phyloP scores from a whole-genome alignment of 1,140 invertebrate genomes.

The Bombus fervidus region DNA sequence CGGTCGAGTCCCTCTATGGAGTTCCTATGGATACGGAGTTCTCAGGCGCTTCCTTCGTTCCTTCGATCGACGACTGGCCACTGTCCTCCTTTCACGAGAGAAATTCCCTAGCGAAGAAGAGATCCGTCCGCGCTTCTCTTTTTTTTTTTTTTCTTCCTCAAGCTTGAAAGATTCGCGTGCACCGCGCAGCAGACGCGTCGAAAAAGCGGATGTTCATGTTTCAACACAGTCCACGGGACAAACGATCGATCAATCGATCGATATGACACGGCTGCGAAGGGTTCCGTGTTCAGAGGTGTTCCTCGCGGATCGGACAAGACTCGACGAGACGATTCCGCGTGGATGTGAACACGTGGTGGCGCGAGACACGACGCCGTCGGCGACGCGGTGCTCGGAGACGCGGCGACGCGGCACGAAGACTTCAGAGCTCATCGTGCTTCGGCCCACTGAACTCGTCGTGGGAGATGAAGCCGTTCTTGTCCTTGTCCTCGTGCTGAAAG shows the following conservation, averaged over 20 bases:
- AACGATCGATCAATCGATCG: conserved; percentile 44
- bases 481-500: conserved; percentile 97
- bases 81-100: not conserved
- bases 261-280: not conserved
- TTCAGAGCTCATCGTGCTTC: conserved; percentile 97
- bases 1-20: not conserved
- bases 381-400: conserved; percentile 56
- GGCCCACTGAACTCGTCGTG: conserved; percentile 98
- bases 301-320: conserved; percentile 37
- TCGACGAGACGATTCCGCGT: conserved; percentile 56
- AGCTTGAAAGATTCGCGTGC: not conserved
- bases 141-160: not conserved
- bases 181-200: not conserved
- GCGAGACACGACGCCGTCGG: conserved; percentile 46
- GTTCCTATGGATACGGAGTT: not conserved
- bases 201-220: not conserved
- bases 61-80: not conserved
- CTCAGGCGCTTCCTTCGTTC: not conserved
- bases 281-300: not conserved
- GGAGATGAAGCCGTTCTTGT: conserved; percentile 97
- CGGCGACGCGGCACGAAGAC: conserved; percentile 46
- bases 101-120: conserved; percentile 18
- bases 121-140: not conserved
- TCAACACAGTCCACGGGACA: not conserved
- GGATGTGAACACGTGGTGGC: conserved; percentile 66